These are phyloP conservation scores for Magallana gigas DNA, from an alignment of 1,140 invertebrate species.

Conservation along the genomic window DNA sequence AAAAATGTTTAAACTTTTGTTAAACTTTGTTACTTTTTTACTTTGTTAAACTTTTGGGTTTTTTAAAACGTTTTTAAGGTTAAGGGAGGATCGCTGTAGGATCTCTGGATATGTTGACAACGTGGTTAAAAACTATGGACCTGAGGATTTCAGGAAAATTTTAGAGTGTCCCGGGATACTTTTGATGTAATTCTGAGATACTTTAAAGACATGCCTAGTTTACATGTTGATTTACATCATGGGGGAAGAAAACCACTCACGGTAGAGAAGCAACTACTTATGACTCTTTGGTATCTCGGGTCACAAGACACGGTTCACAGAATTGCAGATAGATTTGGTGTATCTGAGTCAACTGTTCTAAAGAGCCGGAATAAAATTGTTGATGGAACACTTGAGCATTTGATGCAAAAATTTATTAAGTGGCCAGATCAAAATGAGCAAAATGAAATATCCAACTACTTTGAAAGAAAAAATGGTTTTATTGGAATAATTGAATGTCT, in stretches of 20 bases:
- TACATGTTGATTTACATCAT: neutral
- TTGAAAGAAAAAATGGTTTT: slow-evolving; percentile 49
- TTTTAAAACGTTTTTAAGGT: no score
- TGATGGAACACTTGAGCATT: neutral
- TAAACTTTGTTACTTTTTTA: no score
- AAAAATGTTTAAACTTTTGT: no score
- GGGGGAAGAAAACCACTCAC: neutral
- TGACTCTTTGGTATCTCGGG: neutral
- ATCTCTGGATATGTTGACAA: neutral
- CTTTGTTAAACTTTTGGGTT: no score
- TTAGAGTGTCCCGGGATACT: neutral
- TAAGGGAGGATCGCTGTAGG: no score
- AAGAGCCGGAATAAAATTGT: slow-evolving; percentile 29
- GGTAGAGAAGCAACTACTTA: neutral
- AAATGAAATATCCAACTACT: neutral
- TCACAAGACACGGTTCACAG: slow-evolving; percentile 51
- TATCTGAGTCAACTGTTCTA: slow-evolving; percentile 56
- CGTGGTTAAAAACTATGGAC: neutral
- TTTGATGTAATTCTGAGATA: neutral
- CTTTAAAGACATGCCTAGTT: neutral
- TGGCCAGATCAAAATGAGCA: slow-evolving; percentile 29
- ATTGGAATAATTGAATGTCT: slow-evolving; percentile 57
- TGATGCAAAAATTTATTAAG: slow-evolving; percentile 40
- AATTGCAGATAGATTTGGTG: slow-evolving; percentile 59
- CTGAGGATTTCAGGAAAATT: neutral